phyloP scores from a whole-genome alignment of 2,888 invertebrate genomes.

The Eumerus sabulonum region DNA sequence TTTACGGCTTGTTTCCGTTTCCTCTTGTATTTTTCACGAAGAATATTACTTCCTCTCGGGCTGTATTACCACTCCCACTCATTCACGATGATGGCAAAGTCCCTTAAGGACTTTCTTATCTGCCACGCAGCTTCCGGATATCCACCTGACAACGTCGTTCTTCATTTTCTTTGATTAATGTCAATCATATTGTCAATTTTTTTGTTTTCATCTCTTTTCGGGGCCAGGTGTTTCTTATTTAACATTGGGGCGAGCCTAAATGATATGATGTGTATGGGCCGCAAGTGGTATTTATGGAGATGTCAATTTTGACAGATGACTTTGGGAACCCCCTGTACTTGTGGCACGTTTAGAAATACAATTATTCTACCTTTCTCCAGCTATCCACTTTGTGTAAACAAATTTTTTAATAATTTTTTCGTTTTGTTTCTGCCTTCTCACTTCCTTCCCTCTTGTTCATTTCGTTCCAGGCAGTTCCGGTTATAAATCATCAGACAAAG shows the following conservation, averaged over 20 bases:
- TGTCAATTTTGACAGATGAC: conserved; percentile 56
- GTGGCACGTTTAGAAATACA: conserved; percentile 42
- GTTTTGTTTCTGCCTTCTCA: conserved; percentile 1
- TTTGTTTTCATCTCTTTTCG: no score
- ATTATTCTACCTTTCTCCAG: conserved; percentile 47
- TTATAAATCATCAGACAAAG: conserved; percentile 90
- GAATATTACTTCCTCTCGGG: no score
- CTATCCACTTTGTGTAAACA: conserved; percentile 32
- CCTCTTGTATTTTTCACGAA: no score
- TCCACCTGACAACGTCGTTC: conserved; percentile 4
- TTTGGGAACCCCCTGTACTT: not conserved
- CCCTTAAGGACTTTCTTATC: conserved; percentile 29
- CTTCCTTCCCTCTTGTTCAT: conserved; percentile 7
- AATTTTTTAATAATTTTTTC: conserved; percentile 2
- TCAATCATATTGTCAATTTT: conserved; percentile 51
- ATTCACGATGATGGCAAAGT: not conserved
- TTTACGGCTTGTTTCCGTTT: conserved; percentile 40
- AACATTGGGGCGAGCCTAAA: not conserved
- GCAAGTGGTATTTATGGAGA: conserved; percentile 46
- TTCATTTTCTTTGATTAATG: conserved; percentile 47
- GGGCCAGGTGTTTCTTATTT: not conserved
- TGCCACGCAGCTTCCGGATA: conserved; percentile 3
- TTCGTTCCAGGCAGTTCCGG: conserved; percentile 86
- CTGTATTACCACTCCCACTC: no score
- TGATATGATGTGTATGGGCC: not conserved